These are phyloP conservation scores for Tanypteryx hageni DNA, from an alignment of 2,888 invertebrate species.

Conservation along the genomic window DNA sequence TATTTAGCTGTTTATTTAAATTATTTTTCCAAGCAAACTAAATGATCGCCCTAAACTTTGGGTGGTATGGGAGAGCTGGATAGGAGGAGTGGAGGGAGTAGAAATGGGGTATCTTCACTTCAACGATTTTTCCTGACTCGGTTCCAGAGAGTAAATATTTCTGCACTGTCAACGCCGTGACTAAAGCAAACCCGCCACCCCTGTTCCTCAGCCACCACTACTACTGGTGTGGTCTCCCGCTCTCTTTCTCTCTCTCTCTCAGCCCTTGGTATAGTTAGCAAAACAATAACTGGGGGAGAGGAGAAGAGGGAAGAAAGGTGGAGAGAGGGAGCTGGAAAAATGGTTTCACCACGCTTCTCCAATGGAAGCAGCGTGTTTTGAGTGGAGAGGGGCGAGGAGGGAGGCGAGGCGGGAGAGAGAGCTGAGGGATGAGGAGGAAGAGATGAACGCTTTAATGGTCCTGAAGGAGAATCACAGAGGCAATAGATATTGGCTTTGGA, in stretches of 20 bases:
- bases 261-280: conserved; percentile 10
- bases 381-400: too few relatives aligned
- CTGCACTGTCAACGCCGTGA: conserved; percentile 35
- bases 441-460: too few relatives aligned
- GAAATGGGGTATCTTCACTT: conserved; percentile 20
- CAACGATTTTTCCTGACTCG: conserved; percentile 32
- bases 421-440: too few relatives aligned
- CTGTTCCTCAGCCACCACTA: conserved; percentile 20
- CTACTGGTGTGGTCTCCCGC: conserved; percentile 4
- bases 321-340: not conserved
- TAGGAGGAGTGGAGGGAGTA: not conserved
- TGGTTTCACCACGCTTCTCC: not conserved
- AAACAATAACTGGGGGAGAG: conserved; percentile 21
- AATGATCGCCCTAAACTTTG: not conserved
- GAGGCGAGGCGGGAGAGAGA: too few relatives aligned
- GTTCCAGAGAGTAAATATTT: conserved; percentile 35
- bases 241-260: not conserved
- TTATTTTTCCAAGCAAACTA: conserved; percentile 25
- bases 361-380: not conserved
- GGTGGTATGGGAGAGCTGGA: not conserved
- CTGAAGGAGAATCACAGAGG: too few relatives aligned
- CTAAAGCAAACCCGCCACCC: conserved; percentile 35
- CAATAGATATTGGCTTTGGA: too few relatives aligned
- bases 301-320: not conserved
- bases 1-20: not conserved